Base-by-base conservation (phyloP, 2,797 vertebrate genomes). In the Spheniscus humboldti region DNA sequence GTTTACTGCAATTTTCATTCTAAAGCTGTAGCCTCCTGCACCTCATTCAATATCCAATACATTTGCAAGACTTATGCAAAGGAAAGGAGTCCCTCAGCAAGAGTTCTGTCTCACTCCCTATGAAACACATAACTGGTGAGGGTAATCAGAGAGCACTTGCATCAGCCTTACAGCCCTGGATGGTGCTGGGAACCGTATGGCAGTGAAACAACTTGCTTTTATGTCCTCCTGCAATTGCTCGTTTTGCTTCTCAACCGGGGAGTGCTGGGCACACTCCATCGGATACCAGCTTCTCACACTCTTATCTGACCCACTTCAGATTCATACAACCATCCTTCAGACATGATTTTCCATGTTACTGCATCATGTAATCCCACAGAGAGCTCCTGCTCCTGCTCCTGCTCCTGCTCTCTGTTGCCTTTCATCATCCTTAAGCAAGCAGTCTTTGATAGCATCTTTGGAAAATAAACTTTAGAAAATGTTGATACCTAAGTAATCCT, bases 381-480 rank as follows among this genome's bases (percentile, higher is more conserved):
- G 78, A 92, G 41, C 31, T 78, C 41, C n/a, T 39, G 39, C 39
- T 78, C 41, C n/a, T 39, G 39, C 39, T 39, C 41, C n/a, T 39
- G 11, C 37, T 39, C 39, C 39, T 45, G 6, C 31, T 84, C 62
- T 86, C 53, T 5, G 2, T 71, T 94, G 76, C 55, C 25, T 77
- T 84, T 72, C 39, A 57, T 78, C 27, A 72, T 57, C 57, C 37
- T 64, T 68, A 52, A 81, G 66, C n/a, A 81, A 86, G 45, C 28
- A 64, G 53, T 30, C 64, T 88, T 84, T 84, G 80, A 88, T 62
- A 57, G 9, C 20, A 66, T 50, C 84, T 92, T 84, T 66, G 41
- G 53, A 87, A 95, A 82, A 85, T 15, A 73, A 72, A 73, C 47
- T 39, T 91, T n/a, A 79, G 71, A 76, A 94, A 73, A 69, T n/a